These are phyloP conservation scores for Sigmodon hispidus DNA, from an alignment of 2,113 vertebrate genomes.

Conservation along the genomic window DNA sequence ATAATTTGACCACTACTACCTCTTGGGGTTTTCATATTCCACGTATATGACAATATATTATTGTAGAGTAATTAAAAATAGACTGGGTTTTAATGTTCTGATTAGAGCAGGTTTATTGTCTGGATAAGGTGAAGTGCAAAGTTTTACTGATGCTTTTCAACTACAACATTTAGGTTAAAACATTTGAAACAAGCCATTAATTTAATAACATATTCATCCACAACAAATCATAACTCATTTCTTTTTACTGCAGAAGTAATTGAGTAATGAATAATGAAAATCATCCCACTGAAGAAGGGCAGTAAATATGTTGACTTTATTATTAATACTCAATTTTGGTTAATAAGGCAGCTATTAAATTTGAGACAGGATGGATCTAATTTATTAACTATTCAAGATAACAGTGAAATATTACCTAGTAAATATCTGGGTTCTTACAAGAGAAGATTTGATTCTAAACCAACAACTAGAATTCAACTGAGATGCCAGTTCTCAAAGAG, in stretches of 20 bases:
- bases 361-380: conserved; percentile 64
- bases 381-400: conserved; percentile 64
- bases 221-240: conserved; percentile 72
- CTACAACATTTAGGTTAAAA: conserved; percentile 70
- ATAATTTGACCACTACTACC: conserved; percentile 62
- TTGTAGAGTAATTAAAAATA: conserved; percentile 55
- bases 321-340: conserved; percentile 76
- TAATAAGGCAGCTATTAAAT: conserved; percentile 72
- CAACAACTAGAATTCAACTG: conserved; percentile 17
- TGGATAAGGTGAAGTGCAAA: conserved; percentile 63
- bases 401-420: conserved; percentile 55
- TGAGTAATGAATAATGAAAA: conserved; percentile 76
- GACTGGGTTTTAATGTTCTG: conserved; percentile 53
- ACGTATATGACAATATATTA: conserved; percentile 68
- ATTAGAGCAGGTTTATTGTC: conserved; percentile 56
- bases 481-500: conserved; percentile 62
- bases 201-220: conserved; percentile 73
- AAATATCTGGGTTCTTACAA: conserved; percentile 43
- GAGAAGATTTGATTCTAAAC: conserved; percentile 58
- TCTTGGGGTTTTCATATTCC: conserved; percentile 70
- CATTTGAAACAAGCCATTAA: conserved; percentile 63
- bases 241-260: conserved; percentile 75
- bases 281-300: conserved; percentile 58
- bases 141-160: conserved; percentile 65
- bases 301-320: conserved; percentile 75